Evolutionary conservation across 2,888 invertebrate genomes (phyloP).

Genomic region (Pasiphila rectangulata): DNA sequence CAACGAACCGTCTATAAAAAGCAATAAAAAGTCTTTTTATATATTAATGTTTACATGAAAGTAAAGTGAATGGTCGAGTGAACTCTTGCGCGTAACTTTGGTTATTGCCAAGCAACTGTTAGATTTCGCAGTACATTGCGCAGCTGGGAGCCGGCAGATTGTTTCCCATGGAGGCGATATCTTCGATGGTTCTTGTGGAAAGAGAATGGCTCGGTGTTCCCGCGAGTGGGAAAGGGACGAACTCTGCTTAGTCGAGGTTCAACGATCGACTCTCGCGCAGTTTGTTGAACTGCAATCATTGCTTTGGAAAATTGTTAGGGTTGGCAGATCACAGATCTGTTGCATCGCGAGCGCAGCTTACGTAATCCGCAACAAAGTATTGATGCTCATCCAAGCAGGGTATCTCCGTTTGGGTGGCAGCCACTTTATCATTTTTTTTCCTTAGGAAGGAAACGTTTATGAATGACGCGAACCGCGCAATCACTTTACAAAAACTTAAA

Average conservation of each 20-base stretch:
- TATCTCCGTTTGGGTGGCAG: neutral
- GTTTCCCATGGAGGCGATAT: slow-evolving; percentile 52
- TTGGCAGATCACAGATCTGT: slow-evolving; percentile 31
- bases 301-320: slow-evolving; percentile 76
- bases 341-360: slow-evolving; percentile 3
- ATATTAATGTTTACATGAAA: slow-evolving; percentile 48
- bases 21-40: slow-evolving; percentile 42
- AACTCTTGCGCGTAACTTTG: slow-evolving; percentile 32
- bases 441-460: no score
- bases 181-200: slow-evolving; percentile 57
- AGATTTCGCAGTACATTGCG: slow-evolving; percentile 43
- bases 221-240: slow-evolving; percentile 53
- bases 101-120: slow-evolving; percentile 33
- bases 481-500: no score
- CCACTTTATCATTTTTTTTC: neutral
- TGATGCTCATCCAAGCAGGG: slow-evolving; percentile 1
- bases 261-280: slow-evolving; percentile 77
- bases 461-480: no score
- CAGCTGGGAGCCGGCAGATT: slow-evolving; percentile 26
- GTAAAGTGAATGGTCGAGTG: slow-evolving; percentile 43
- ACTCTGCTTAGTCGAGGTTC: slow-evolving; percentile 71
- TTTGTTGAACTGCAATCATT: slow-evolving; percentile 79
- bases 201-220: slow-evolving; percentile 41
- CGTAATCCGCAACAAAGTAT: slow-evolving; percentile 4
- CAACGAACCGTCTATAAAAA: slow-evolving; percentile 31